phyloP scores from a whole-genome alignment of 2,888 invertebrate genomes.

The Nudaria mundana region DNA sequence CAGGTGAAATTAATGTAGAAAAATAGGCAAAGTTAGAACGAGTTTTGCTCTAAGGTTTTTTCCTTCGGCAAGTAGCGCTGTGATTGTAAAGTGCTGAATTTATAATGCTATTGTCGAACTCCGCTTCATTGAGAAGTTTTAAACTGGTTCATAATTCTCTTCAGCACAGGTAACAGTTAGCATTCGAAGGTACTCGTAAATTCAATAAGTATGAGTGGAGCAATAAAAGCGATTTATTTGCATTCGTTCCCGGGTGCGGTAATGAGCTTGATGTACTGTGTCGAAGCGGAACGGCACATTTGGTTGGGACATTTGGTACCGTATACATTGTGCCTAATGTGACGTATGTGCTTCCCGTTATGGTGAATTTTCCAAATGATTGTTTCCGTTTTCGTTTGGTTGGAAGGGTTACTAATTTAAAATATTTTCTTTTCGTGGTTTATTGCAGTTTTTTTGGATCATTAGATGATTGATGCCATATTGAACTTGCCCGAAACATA shows the following conservation, averaged over 20 bases:
- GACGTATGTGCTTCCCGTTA: slow-evolving; percentile 29
- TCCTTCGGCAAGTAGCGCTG: slow-evolving; percentile 73
- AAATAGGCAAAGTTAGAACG: slow-evolving; percentile 81
- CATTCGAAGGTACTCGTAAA: slow-evolving; percentile 43
- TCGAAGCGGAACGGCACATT: slow-evolving; percentile 15
- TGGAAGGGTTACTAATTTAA: slow-evolving; percentile 18
- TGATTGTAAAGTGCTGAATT: slow-evolving; percentile 81
- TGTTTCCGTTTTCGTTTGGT: slow-evolving; percentile 27
- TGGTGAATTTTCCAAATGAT: slow-evolving; percentile 34
- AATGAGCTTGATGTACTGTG: slow-evolving; percentile 23
- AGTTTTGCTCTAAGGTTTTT: slow-evolving; percentile 73
- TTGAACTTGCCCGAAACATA: too few relatives aligned
- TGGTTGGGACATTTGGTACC: slow-evolving; percentile 16
- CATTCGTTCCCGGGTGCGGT: slow-evolving; percentile 20
- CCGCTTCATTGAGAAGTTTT: slow-evolving; percentile 77
- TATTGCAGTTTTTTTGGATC: background rate
- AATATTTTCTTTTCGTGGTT: slow-evolving; percentile 2
- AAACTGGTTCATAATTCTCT: slow-evolving; percentile 72
- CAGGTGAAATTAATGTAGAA: slow-evolving; percentile 80
- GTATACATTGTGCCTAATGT: slow-evolving; percentile 27
- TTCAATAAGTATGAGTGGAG: slow-evolving; percentile 41
- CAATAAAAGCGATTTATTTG: slow-evolving; percentile 32
- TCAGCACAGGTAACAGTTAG: slow-evolving; percentile 57
- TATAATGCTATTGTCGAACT: slow-evolving; percentile 80
- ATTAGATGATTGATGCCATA: too few relatives aligned